phyloP scores from a whole-genome alignment of 2,113 vertebrate species.

The Tetrao urogallus region DNA sequence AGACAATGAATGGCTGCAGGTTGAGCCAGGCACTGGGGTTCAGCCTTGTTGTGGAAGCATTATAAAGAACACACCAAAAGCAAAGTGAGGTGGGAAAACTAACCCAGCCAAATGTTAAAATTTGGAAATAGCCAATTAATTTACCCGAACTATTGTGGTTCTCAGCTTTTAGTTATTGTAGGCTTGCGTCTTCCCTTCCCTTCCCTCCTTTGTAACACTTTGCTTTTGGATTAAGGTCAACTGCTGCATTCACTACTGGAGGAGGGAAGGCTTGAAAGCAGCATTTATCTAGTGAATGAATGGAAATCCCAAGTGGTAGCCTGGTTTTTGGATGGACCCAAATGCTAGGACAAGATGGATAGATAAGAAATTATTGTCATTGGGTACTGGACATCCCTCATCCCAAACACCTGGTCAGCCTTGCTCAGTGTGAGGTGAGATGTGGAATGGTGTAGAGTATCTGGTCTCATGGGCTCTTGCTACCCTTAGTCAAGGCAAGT shows the following conservation, averaged over 20 bases:
- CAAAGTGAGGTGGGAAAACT: background rate
- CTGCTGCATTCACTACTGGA: background rate
- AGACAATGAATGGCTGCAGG: background rate
- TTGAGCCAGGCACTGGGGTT: background rate
- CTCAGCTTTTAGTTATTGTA: background rate
- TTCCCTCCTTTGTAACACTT: background rate
- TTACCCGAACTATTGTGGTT: background rate
- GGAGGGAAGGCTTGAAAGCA: background rate
- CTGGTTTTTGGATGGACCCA: background rate
- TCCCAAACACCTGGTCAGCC: background rate
- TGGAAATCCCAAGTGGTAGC: background rate
- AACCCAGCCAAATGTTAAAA: background rate
- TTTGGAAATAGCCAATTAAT: background rate
- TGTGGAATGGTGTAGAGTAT: background rate
- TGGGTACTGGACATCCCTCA: background rate
- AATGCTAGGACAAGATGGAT: background rate
- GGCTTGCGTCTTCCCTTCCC: background rate
- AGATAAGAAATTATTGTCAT: background rate
- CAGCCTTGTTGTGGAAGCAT: accelerated
- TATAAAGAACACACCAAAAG: background rate
- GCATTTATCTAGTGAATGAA: background rate
- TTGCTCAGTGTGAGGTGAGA: background rate
- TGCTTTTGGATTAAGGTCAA: background rate
- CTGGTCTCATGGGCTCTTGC: background rate
- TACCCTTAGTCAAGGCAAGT: background rate